Conservation (phyloP, 1,140 invertebrate genomes). For the Drosophila novamexicana region DNA sequence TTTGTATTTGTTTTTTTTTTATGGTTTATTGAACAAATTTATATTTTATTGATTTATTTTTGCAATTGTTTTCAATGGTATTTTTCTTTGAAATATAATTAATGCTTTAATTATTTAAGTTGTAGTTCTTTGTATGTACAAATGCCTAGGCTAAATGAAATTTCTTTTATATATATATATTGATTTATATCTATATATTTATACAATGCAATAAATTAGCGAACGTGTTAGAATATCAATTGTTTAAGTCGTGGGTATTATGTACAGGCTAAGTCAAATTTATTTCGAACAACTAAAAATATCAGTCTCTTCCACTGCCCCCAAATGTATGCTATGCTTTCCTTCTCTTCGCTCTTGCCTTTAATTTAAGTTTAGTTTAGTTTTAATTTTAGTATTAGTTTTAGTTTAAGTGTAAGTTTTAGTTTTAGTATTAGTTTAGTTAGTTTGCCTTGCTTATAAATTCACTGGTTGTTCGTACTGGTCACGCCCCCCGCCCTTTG, state of each 20-base stretch:
- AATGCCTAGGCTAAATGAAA: conserved; percentile 22
- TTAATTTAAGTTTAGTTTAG: conserved; percentile 23
- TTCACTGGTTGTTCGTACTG: conserved; percentile 75
- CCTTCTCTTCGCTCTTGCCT: neutral
- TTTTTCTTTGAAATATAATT: conserved; percentile 29
- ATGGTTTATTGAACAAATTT: conserved; percentile 50
- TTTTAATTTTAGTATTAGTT: conserved; percentile 18
- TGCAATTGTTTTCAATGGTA: conserved; percentile 25
- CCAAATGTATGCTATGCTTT: conserved; percentile 49
- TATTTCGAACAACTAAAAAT: conserved; percentile 71
- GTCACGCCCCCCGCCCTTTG: conserved; percentile 12
- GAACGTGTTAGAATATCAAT: conserved; percentile 31
- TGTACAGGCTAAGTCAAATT: conserved; percentile 51
- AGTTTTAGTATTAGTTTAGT: conserved; percentile 27
- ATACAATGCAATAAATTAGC: conserved; percentile 45
- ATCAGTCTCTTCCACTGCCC: conserved; percentile 71
- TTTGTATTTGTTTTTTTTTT: conserved; percentile 18
- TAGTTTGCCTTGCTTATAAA: conserved; percentile 60
- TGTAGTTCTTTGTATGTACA: conserved; percentile 42
- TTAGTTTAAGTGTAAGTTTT: conserved; percentile 37
- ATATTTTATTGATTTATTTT: conserved; percentile 54
- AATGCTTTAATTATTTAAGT: conserved; percentile 65
- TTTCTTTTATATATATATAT: neutral
- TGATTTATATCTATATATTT: conserved; percentile 20
- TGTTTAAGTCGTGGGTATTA: conserved; percentile 27